Base-by-base conservation (phyloP, 1,140 invertebrate genomes). In the Caenorhabditis latens region DNA sequence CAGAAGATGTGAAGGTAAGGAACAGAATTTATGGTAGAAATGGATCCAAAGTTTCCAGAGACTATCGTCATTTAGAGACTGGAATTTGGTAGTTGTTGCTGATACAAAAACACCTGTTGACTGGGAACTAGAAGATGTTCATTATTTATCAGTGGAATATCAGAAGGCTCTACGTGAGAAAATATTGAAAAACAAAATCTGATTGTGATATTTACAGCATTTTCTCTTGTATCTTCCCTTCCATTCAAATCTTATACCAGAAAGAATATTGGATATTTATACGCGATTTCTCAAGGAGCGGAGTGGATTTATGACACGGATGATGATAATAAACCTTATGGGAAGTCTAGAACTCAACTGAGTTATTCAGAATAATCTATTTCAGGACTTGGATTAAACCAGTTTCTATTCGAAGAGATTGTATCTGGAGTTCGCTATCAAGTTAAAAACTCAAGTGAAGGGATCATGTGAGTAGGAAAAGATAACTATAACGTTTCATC, bases 251-350 rank as follows among this genome's bases (percentile, higher is more conserved):
- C 42, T 24, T 90, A 90, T 67, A 89, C 90, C 9, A 53, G 90
- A 46, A 90, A 90, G 75, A 90, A 79, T 40, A 86, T 90, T 48
- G 90, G 90, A 21, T 90, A 90, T 88, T 82, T 90, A 42, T 90
- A 90, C 84, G 90, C 90, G 13, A 90, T 90, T 21, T 43, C 42
- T n/a, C 83, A 91, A 40, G 91, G 92, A 57, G 92, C 92, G 40
- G 61, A 91, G 83, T 90, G 89, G 83, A 92, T 93, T 61, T 93
- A 93, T 87, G 92, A 93, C 84, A 92, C 92, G 42, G 92, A 93
- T 86, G 92, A 93, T 86, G 92, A 93, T 85, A 92, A 93, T 75
- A 61, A 86, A 19, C 91, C 90, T 21, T 21, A 84, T 65, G 89
- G 57, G 84, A 61, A 40, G 61, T 42, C 16, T 19, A 32, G 16